phyloP scores from a whole-genome alignment of 2,888 invertebrate species.

The Nomada hirtipes region DNA sequence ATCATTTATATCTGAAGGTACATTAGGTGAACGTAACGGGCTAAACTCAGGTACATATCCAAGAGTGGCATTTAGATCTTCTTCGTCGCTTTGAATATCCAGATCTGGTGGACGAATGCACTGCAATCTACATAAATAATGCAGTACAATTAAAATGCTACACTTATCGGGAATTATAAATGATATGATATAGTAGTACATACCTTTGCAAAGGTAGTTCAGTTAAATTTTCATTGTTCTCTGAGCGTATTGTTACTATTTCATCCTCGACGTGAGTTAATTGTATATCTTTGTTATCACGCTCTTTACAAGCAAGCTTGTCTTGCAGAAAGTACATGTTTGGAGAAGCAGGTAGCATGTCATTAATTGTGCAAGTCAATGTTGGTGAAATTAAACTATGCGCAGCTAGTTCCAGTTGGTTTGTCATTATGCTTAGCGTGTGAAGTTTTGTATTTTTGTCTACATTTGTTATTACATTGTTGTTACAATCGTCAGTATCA shows the following conservation, averaged over 20 bases:
- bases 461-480: background rate
- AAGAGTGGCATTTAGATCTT: conserved; percentile 68
- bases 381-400: conserved; percentile 73
- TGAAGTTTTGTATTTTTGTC: conserved; percentile 2
- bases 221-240: background rate
- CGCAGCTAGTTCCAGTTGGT: background rate
- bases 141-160: background rate
- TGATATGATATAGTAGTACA: background rate
- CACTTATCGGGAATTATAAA: background rate
- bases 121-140: conserved; percentile 40
- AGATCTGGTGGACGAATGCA: conserved; percentile 56
- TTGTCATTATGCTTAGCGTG: conserved; percentile 34
- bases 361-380: conserved; percentile 68
- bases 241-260: background rate
- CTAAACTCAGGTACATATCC: conserved; percentile 77
- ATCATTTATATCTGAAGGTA: conserved; percentile 73
- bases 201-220: conserved; percentile 39
- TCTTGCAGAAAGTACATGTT: conserved; percentile 64
- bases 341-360: conserved; percentile 71
- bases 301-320: conserved; percentile 19
- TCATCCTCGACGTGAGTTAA: conserved; percentile 8
- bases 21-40: conserved; percentile 75
- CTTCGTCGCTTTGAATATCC: conserved; percentile 32
- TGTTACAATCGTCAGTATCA: background rate
- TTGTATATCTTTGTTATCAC: background rate